phyloP scores from a whole-genome alignment of 2,888 invertebrate species.

The Aromia moschata region DNA sequence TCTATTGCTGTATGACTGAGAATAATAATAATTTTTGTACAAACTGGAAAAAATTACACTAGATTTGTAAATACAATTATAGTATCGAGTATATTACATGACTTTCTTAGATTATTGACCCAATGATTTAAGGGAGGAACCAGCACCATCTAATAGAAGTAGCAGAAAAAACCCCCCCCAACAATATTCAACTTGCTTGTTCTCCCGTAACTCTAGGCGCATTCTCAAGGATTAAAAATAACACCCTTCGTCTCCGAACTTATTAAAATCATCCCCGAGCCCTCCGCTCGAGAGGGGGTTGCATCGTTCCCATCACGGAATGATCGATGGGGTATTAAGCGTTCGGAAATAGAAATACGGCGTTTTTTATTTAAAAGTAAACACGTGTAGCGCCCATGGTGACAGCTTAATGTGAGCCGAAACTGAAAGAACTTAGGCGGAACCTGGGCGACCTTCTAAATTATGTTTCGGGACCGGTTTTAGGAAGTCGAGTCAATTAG shows the following conservation, averaged over 20 bases:
- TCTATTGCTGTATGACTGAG: too few relatives aligned
- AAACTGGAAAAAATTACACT: too few relatives aligned
- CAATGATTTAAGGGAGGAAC: too few relatives aligned
- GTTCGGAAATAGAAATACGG: conserved; percentile 38
- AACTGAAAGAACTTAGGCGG: conserved; percentile 12
- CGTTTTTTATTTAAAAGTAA: conserved; percentile 39
- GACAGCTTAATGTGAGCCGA: conserved; percentile 35
- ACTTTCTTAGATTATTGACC: too few relatives aligned
- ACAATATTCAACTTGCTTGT: conserved; percentile 24
- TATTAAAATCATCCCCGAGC: conserved; percentile 27
- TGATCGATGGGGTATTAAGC: conserved; percentile 40
- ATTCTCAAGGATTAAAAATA: conserved; percentile 35
- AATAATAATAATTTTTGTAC: too few relatives aligned
- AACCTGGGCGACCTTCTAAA: conserved; percentile 19
- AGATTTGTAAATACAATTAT: too few relatives aligned
- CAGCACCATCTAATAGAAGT: too few relatives aligned
- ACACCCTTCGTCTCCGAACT: conserved; percentile 28
- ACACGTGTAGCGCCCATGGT: conserved; percentile 33
- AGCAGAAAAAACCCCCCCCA: conserved; percentile 5
- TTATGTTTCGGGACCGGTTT: not conserved
- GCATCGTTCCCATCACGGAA: conserved; percentile 30
- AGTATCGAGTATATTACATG: too few relatives aligned
- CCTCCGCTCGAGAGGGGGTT: conserved; percentile 22
- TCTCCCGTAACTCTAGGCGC: conserved; percentile 35
- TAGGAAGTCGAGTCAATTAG: conserved; percentile 10